Conservation (phyloP, 2,888 invertebrate species). For the Erynnis tages region DNA sequence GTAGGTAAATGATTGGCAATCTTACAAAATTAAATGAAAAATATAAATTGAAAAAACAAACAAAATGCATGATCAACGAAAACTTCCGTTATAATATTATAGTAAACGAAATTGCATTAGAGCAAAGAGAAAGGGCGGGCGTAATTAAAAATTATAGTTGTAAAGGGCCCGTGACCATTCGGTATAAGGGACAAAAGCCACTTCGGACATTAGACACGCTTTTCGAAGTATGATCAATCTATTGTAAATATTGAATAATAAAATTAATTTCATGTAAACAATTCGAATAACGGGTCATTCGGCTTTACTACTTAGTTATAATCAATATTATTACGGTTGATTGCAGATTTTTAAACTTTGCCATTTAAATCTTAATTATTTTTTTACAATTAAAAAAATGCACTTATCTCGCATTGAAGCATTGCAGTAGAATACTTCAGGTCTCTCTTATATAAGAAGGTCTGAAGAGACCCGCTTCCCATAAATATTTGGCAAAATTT, state of each 20-base stretch:
- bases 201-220: not conserved
- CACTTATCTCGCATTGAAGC: too few relatives aligned
- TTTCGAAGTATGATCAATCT: not conserved
- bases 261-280: slow-evolving; percentile 1
- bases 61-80: not conserved
- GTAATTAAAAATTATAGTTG: slow-evolving; percentile 5
- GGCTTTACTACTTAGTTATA: not conserved
- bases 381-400: too few relatives aligned
- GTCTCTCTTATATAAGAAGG: too few relatives aligned
- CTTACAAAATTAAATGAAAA: too few relatives aligned
- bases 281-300: not conserved
- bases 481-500: too few relatives aligned
- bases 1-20: too few relatives aligned
- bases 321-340: not conserved
- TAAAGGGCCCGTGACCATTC: not conserved
- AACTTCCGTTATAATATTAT: not conserved
- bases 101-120: slow-evolving; percentile 3
- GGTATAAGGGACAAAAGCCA: not conserved
- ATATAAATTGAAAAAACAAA: not conserved
- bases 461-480: too few relatives aligned
- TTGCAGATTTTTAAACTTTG: too few relatives aligned
- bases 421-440: too few relatives aligned
- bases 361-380: too few relatives aligned
- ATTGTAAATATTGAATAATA: not conserved
- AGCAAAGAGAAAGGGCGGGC: not conserved